Conservation (phyloP, 2,113 vertebrate species). For the Brachypteracias leptosomus region DNA sequence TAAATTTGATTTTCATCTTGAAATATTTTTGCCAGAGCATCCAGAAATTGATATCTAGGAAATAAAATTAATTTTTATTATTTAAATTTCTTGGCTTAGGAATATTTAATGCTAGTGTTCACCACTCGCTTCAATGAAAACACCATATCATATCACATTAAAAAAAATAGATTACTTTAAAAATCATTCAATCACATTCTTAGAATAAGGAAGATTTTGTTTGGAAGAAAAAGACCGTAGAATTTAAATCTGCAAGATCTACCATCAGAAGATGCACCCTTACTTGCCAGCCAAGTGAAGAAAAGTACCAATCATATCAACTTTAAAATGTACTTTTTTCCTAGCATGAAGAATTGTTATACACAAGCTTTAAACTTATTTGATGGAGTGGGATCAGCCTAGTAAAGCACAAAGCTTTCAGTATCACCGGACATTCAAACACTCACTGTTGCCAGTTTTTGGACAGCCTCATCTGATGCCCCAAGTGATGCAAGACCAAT, state of each 20-base stretch:
- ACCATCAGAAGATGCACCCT: not conserved
- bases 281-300: not conserved
- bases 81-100: not conserved
- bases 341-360: not conserved
- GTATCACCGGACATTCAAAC: not conserved
- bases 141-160: not conserved
- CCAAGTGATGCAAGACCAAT: constrained; percentile 97
- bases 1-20: not conserved
- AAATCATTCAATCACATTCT: not conserved
- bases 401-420: not conserved
- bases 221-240: not conserved
- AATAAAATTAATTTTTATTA: not conserved
- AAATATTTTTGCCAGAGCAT: not conserved
- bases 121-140: not conserved
- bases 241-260: not conserved
- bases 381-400: rapidly evolving
- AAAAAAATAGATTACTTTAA: not conserved
- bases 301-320: not conserved
- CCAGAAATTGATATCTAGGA: not conserved
- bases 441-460: constrained; percentile 94
- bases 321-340: not conserved
- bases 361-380: not conserved
- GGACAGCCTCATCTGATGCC: constrained; percentile 92
- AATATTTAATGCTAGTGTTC: not conserved
- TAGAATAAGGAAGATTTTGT: not conserved